A percentile compares a stretch with the other conserved stretches of the same genome.
Conservation (phyloP, 2,113 vertebrate genomes). For the Carassius gibelio region DNA sequence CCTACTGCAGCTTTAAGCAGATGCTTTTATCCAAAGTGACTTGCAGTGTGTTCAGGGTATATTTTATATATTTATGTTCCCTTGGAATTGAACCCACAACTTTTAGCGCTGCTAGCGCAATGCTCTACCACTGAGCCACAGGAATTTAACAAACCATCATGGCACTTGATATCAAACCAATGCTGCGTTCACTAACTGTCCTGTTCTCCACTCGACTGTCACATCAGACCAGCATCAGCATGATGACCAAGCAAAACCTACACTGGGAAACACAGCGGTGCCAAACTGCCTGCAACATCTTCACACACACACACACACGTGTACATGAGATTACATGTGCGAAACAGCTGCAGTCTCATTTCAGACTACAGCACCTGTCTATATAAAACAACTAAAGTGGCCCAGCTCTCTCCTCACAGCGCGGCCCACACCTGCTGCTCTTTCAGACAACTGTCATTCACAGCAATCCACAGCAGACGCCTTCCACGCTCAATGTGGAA, state of each 20-base stretch:
- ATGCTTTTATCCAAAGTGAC: too few relatives aligned
- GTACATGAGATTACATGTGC: slow-evolving; percentile 14
- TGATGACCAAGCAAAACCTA: neutral
- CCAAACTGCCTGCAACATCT: neutral
- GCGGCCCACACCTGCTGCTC: slow-evolving; percentile 28
- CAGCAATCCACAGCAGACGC: neutral
- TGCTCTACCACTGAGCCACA: too few relatives aligned
- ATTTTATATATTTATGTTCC: too few relatives aligned
- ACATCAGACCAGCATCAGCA: neutral
- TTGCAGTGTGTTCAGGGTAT: too few relatives aligned
- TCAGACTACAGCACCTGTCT: slow-evolving; percentile 25
- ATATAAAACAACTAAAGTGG: slow-evolving; percentile 38
- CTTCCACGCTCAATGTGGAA: neutral
- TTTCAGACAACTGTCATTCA: slow-evolving; percentile 32
- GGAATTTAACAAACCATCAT: too few relatives aligned
- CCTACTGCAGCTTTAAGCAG: too few relatives aligned
- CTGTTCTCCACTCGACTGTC: too few relatives aligned
- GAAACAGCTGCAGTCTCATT: slow-evolving; percentile 59
- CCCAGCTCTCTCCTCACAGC: slow-evolving; percentile 7
- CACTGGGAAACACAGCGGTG: slow-evolving; percentile 15
- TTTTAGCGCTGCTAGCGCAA: too few relatives aligned
- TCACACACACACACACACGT: slow-evolving; percentile 7
- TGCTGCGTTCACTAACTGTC: too few relatives aligned
- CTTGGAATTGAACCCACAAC: too few relatives aligned
- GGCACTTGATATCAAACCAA: too few relatives aligned